Evolutionary conservation across 2,797 vertebrate species (phyloP), one percentile per base, ranked within the genome.

Genomic region (Cryptoblepharus egeriae): DNA sequence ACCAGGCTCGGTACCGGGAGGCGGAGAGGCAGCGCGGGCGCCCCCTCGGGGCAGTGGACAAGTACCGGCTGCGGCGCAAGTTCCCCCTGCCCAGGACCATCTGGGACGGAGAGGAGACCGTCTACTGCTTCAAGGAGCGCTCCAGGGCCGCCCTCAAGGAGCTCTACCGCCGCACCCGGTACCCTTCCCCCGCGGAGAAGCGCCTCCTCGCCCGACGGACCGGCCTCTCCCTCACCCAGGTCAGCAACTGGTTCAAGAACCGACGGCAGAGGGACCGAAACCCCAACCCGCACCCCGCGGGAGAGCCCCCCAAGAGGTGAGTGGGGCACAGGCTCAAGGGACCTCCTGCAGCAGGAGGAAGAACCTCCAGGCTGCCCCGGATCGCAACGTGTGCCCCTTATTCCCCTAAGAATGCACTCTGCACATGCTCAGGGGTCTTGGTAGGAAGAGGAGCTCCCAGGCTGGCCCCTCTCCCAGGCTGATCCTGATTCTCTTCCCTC

Each of bases 241-340:
- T 99, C 97, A 99, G 98, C 98, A 99, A 99, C 97, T 99, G 98
- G 98, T 99, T 99, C 96, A 99, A 99, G 96, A 99, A 99, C 96
- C 96, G 98, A 84, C 94, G 98, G 81, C 98, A 99, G 96, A 96
- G 98, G 79, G 98, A 99, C 95, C 96, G 98, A 89, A 99, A 99
- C 91, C 98, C 98, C 60, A 98, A 98, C 30, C n/a, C n/a, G n/a
- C n/a, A n/a, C n/a, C n/a, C n/a, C n/a, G n/a, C n/a, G n/a, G n/a
- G n/a, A n/a, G 98, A 99, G 94, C 97, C 97, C 52, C 98, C 98
- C 82, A 99, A 99, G 94, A 99, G 98, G 98, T 99, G n/a, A n/a
- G n/a, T n/a, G n/a, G n/a, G n/a, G n/a, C n/a, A n/a, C n/a, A n/a
- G n/a, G n/a, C n/a, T n/a, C n/a, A n/a, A n/a, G n/a, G n/a, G n/a